phyloP scores from a whole-genome alignment of 2,797 vertebrate species.

The Hybognathus amarus region DNA sequence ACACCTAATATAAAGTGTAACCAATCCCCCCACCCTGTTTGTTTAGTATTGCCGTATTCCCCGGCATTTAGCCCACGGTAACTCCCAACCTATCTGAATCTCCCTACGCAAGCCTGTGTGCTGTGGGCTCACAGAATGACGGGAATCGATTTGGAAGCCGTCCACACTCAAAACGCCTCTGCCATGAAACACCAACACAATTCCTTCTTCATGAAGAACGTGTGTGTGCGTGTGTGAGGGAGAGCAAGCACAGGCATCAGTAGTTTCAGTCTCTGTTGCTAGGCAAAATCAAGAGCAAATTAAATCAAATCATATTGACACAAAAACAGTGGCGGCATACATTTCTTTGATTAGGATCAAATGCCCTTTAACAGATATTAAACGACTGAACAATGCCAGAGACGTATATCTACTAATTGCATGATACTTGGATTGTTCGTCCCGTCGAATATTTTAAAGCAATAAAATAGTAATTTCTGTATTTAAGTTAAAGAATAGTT shows the following conservation, averaged over 20 bases:
- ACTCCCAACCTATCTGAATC: conserved; percentile 11
- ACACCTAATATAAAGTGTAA: no score
- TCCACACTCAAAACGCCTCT: conserved; percentile 56
- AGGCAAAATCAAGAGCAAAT: conserved; percentile 50
- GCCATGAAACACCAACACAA: conserved; percentile 53
- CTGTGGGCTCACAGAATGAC: conserved; percentile 50
- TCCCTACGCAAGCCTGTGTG: conserved; percentile 46
- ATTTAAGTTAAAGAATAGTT: neutral
- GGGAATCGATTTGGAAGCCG: conserved; percentile 50
- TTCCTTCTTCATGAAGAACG: conserved; percentile 36
- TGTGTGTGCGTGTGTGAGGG: neutral
- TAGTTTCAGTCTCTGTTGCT: conserved; percentile 49
- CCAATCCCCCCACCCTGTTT: conserved; percentile 3
- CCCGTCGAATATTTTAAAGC: neutral
- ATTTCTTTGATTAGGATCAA: neutral
- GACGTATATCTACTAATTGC: neutral
- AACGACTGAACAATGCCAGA: neutral
- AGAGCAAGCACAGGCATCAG: conserved; percentile 39
- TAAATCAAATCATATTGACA: conserved; percentile 39
- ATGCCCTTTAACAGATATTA: conserved; percentile 13
- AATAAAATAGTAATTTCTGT: neutral
- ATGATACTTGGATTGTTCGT: neutral
- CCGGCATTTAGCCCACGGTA: conserved; percentile 24
- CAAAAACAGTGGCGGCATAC: conserved; percentile 18
- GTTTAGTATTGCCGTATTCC: conserved; percentile 16